Conservation (phyloP, 64 coral and sea anemone genomes). For the Trachythela sp. region DNA sequence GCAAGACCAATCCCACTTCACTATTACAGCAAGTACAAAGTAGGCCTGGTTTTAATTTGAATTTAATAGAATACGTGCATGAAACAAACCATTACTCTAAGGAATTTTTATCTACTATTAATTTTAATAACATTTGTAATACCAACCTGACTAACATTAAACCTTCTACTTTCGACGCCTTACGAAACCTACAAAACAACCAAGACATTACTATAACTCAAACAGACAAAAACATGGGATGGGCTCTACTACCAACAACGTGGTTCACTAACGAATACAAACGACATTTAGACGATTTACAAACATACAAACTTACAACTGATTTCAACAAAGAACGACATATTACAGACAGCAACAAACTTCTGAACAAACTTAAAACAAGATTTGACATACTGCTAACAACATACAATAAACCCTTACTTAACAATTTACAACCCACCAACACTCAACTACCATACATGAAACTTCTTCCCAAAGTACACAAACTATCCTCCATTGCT, state of each 20-base stretch:
- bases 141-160: background rate
- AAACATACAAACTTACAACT: too few relatives aligned
- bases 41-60: background rate
- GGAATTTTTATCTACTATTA: background rate
- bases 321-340: too few relatives aligned
- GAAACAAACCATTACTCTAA: background rate
- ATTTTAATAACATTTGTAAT: background rate
- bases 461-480: too few relatives aligned
- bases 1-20: background rate
- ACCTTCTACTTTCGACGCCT: too few relatives aligned
- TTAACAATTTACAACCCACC: too few relatives aligned
- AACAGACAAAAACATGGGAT: conserved; percentile 19
- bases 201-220: background rate
- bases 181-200: background rate
- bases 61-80: background rate
- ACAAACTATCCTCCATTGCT: too few relatives aligned
- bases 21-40: background rate
- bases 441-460: too few relatives aligned
- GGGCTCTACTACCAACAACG: background rate
- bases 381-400: too few relatives aligned
- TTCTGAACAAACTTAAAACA: too few relatives aligned
- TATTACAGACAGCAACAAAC: too few relatives aligned
- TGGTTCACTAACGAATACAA: background rate
- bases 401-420: too few relatives aligned
- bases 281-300: too few relatives aligned